Evolutionary conservation across 2,797 vertebrate genomes (phyloP), one percentile per base, ranked within the genome.

Genomic region (Neosilurus hyrtlii): DNA sequence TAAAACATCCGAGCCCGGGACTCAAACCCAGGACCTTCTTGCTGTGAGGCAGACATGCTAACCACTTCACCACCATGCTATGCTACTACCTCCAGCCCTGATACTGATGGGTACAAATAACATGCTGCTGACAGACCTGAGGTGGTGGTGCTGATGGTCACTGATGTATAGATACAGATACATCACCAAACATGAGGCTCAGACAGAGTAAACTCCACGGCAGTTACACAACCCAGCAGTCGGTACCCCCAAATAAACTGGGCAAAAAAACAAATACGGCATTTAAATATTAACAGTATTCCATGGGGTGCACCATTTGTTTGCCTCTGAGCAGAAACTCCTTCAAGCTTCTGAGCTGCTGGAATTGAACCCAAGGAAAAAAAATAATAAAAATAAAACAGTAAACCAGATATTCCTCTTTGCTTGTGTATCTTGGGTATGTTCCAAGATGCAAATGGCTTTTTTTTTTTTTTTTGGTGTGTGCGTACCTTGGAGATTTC

Each of bases 401-500:
- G 63, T 78, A 63, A 61, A 3, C 16, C 8, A 35, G 43, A 70
- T 71, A 43, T 70, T n/a, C 59, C 57, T 49, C 24, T 51, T 52
- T 51, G 16, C 37, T 73, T 81, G 80, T 63, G 57, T 35, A 51
- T 81, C 68, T 68, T 81, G 67, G 57, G 18, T 61, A 49, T 30
- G 26, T 63, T 68, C 80, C 67, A 78, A 49, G 56, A 71, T 61
- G 80, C 37, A 81, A 70, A 81, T 81, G 57, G 37, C 57, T 81
- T 81, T 81, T 72, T 78, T 61, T 5, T 43, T 43, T 43, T 5
- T 43, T 43, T 43, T 5, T 57, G n/a, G n/a, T n/a, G n/a, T n/a
- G 63, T 71, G 54, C 15, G 3, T 61, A 63, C 79, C 66, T 59
- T 70, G 16, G 80, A 73, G 68, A 73, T 82, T 82, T 62, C n/a